Percentiles rank a stretch among this genome's conserved stretches.
Evolutionary conservation across 2,888 invertebrate genomes (phyloP).

Genomic region (Drosophila aldrichi): DNA sequence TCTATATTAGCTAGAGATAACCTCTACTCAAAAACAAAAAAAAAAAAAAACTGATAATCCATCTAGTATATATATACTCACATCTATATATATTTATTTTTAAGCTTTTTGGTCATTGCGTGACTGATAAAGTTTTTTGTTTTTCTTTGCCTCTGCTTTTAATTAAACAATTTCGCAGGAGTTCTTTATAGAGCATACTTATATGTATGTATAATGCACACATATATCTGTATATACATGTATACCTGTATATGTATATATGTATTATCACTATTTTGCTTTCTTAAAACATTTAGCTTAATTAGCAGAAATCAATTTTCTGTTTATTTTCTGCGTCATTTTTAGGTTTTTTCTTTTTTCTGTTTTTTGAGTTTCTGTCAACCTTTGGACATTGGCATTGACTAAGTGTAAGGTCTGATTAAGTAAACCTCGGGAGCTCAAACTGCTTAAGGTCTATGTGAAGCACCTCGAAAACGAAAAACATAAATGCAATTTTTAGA

Average conservation of each 20-base stretch:
- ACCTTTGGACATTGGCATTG: conserved; percentile 48
- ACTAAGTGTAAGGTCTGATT: conserved; percentile 34
- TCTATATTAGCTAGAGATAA: conserved; percentile 38
- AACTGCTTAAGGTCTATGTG: conserved; percentile 1
- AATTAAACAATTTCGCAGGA: conserved; percentile 57
- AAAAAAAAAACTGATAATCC: conserved; percentile 29
- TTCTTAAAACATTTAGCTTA: conserved; percentile 21
- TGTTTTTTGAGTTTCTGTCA: background rate
- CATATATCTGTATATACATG: background rate
- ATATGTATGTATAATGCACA: background rate
- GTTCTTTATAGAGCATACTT: background rate
- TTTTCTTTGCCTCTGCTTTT: conserved; percentile 38
- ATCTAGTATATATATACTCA: conserved; percentile 1
- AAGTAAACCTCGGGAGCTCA: conserved; percentile 13
- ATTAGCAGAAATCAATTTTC: conserved; percentile 26
- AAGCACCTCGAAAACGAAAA: background rate
- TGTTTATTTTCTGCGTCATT: conserved; percentile 54
- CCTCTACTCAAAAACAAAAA: conserved; percentile 15
- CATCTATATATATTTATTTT: conserved; percentile 18
- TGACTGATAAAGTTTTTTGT: conserved; percentile 60
- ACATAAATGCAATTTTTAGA: background rate
- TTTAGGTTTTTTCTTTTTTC: background rate
- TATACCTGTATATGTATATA: background rate
- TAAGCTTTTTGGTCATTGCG: conserved; percentile 31
- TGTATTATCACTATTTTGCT: conserved; percentile 2